phyloP scores from a whole-genome alignment of 1,140 invertebrate genomes.

The Pachypeltis micranthus region DNA sequence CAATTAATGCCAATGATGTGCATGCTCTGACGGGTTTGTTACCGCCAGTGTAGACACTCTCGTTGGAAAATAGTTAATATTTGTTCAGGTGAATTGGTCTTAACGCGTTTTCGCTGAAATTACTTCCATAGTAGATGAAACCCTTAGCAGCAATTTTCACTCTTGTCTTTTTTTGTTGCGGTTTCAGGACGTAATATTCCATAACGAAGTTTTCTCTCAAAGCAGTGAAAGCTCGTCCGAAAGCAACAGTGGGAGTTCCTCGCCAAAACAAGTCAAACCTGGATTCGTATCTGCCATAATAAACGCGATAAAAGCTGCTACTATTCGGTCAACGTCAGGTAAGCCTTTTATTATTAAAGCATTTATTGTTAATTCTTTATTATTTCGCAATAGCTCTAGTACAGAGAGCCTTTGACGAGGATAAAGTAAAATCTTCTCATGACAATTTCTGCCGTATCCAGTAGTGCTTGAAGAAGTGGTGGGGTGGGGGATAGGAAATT shows the following conservation, averaged over 20 bases:
- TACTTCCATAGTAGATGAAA: too few relatives aligned
- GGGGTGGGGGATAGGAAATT: too few relatives aligned
- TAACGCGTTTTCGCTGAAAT: too few relatives aligned
- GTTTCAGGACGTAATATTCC: slow-evolving; percentile 53
- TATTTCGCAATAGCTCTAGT: background rate
- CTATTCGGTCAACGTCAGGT: slow-evolving; percentile 17
- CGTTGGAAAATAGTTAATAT: too few relatives aligned
- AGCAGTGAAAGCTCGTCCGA: slow-evolving; percentile 43
- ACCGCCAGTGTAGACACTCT: too few relatives aligned
- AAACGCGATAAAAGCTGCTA: slow-evolving; percentile 51
- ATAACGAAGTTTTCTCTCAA: slow-evolving; percentile 57
- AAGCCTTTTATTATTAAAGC: background rate
- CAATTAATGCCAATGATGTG: too few relatives aligned
- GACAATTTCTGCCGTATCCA: too few relatives aligned
- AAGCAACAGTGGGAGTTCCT: slow-evolving; percentile 33
- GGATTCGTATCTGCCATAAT: slow-evolving; percentile 51
- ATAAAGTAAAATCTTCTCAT: too few relatives aligned
- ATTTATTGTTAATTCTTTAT: background rate
- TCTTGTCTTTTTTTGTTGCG: background rate
- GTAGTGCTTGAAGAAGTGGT: too few relatives aligned
- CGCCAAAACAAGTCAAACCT: slow-evolving; percentile 38
- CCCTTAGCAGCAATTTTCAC: too few relatives aligned
- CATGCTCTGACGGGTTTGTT: too few relatives aligned
- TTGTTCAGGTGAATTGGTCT: too few relatives aligned
- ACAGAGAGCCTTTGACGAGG: background rate